Evolutionary conservation across 2,113 vertebrate genomes (phyloP).

Genomic region (Strigops habroptila): DNA sequence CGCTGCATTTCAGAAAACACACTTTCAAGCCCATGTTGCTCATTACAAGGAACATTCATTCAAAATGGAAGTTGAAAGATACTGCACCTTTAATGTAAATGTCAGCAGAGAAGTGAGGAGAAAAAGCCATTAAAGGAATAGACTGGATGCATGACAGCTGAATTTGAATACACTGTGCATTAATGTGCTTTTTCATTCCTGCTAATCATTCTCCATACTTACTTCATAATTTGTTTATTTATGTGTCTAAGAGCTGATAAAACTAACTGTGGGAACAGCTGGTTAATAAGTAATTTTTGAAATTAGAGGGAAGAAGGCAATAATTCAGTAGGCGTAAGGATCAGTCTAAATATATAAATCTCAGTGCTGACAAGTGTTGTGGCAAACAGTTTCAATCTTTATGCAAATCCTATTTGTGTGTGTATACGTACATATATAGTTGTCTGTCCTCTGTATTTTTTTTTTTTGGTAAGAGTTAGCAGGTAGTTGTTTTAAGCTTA

Average conservation of each 20-base stretch:
- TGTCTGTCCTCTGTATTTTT: neutral
- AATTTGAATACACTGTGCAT: slow-evolving; percentile 66
- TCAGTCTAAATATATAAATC: neutral
- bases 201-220: slow-evolving; percentile 59
- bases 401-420: neutral
- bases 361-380: neutral
- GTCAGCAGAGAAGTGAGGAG: slow-evolving; percentile 64
- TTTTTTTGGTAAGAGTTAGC: neutral
- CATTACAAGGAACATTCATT: slow-evolving; percentile 41
- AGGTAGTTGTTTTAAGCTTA: neutral
- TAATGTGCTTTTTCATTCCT: slow-evolving; percentile 50
- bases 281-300: slow-evolving; percentile 65
- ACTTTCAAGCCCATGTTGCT: slow-evolving; percentile 6
- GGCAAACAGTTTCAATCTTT: neutral
- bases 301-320: slow-evolving; percentile 6
- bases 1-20: slow-evolving; percentile 30
- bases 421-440: neutral
- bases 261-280: slow-evolving; percentile 38
- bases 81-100: slow-evolving; percentile 60
- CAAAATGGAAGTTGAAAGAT: slow-evolving; percentile 43
- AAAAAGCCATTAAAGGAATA: slow-evolving; percentile 68
- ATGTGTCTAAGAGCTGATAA: slow-evolving; percentile 41
- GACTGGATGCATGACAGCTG: slow-evolving; percentile 58
- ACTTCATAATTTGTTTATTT: slow-evolving; percentile 67
- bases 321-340: neutral